A percentile compares a stretch with the other conserved stretches of the same genome.
Evolutionary conservation across 2,797 vertebrate genomes (phyloP).

Genomic region (Leptodactylus fallax): DNA sequence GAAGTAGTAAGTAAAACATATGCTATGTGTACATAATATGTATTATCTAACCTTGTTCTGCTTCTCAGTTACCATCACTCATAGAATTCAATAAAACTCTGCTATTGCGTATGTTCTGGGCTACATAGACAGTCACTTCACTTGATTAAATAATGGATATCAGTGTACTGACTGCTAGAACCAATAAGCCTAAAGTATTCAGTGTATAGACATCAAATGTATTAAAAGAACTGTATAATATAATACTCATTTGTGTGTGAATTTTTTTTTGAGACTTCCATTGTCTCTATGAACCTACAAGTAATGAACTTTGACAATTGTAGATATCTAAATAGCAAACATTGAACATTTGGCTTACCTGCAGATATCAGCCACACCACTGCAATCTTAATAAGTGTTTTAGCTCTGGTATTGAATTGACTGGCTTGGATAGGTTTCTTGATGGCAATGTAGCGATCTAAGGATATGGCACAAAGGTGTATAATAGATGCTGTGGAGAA

Average conservation of each 20-base stretch:
- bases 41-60: not conserved
- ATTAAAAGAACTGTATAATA: not conserved
- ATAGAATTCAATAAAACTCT: not conserved
- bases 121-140: not conserved
- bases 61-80: not conserved
- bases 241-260: not conserved
- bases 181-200: not conserved
- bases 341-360: conserved; percentile 77
- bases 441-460: conserved; percentile 97
- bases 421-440: conserved; percentile 98
- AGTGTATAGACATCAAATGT: not conserved
- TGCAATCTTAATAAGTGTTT: conserved; percentile 90
- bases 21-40: not conserved
- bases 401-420: conserved; percentile 93
- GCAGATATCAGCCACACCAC: conserved; percentile 97
- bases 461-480: conserved; percentile 97
- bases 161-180: not conserved
- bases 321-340: not conserved
- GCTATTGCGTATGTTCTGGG: not conserved
- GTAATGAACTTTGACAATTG: no score
- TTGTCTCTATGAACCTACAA: no score
- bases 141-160: not conserved
- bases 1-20: not conserved
- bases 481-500: conserved; percentile 99
- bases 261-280: no score